These are phyloP conservation scores for Caenorhabditis sinica DNA, from an alignment of 2,888 invertebrate genomes.

Conservation along the genomic window DNA sequence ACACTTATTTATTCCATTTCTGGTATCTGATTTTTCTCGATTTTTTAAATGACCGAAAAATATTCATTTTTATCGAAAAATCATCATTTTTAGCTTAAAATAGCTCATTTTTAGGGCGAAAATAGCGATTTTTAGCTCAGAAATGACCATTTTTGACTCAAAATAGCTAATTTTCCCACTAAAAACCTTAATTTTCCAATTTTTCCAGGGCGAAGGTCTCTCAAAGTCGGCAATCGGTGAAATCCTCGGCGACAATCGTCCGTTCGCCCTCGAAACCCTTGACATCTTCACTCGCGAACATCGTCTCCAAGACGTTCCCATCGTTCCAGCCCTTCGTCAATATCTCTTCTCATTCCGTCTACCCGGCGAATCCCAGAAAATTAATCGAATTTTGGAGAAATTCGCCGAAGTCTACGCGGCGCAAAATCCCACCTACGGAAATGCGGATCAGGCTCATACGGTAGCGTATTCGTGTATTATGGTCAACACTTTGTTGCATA, in stretches of 20 bases:
- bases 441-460: constrained; percentile 71
- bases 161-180: background rate
- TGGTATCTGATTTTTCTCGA: background rate
- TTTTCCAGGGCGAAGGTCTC: constrained; percentile 73
- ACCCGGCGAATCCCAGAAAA: constrained; percentile 77
- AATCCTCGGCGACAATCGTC: constrained; percentile 71
- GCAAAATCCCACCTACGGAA: constrained; percentile 65
- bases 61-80: background rate
- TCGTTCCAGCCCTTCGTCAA: constrained; percentile 72
- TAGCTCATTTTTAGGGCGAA: background rate
- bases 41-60: background rate
- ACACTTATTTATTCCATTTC: constrained; percentile 13
- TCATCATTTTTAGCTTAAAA: background rate
- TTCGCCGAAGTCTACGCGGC: constrained; percentile 73
- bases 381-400: constrained; percentile 73
- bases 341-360: constrained; percentile 71
- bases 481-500: constrained; percentile 77
- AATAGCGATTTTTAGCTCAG: background rate
- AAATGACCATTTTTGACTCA: background rate
- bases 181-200: constrained; percentile 3
- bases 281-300: constrained; percentile 70
- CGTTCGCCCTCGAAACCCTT: constrained; percentile 67
- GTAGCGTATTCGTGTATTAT: constrained; percentile 76
- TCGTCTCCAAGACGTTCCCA: constrained; percentile 67
- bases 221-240: constrained; percentile 74